Percentiles rank a stretch among this genome's conserved stretches.
Conservation (phyloP, 2,888 invertebrate genomes). For the Pyrrhia umbra region DNA sequence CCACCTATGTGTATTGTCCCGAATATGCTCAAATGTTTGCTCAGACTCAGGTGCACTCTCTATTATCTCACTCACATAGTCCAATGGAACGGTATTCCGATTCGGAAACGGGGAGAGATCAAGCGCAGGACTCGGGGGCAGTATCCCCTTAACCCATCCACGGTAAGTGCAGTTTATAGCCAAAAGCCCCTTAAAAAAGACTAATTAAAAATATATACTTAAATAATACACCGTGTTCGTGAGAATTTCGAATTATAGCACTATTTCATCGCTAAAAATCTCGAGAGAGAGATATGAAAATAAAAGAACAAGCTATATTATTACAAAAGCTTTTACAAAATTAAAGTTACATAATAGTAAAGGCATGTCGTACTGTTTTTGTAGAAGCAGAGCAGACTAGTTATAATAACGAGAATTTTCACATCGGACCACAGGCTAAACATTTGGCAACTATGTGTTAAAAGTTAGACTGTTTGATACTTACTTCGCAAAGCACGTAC, state of each 20-base stretch:
- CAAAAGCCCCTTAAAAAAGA: neutral
- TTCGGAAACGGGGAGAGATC: too few relatives aligned
- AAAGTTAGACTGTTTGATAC: conserved; percentile 56
- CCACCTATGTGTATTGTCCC: too few relatives aligned
- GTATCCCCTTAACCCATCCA: too few relatives aligned
- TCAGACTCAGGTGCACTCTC: too few relatives aligned
- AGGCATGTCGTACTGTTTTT: conserved; percentile 25
- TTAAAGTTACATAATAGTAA: conserved; percentile 36
- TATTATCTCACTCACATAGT: too few relatives aligned
- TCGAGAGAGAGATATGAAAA: neutral
- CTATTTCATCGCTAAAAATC: neutral
- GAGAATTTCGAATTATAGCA: neutral
- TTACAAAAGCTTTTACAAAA: conserved; percentile 9
- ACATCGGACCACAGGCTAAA: conserved; percentile 13
- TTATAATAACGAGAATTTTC: conserved; percentile 34
- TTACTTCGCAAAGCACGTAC: conserved; percentile 69
- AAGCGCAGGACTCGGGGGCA: too few relatives aligned
- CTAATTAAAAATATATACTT: too few relatives aligned
- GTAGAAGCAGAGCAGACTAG: conserved; percentile 18
- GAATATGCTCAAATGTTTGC: too few relatives aligned
- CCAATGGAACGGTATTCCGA: too few relatives aligned
- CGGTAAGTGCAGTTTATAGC: too few relatives aligned
- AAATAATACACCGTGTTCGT: too few relatives aligned
- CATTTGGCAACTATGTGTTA: conserved; percentile 61
- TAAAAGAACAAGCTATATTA: neutral